Evolutionary conservation across 35 echinoderm and acorn worm genomes (phyloP).

Genomic region (Apostichopus californicus): DNA sequence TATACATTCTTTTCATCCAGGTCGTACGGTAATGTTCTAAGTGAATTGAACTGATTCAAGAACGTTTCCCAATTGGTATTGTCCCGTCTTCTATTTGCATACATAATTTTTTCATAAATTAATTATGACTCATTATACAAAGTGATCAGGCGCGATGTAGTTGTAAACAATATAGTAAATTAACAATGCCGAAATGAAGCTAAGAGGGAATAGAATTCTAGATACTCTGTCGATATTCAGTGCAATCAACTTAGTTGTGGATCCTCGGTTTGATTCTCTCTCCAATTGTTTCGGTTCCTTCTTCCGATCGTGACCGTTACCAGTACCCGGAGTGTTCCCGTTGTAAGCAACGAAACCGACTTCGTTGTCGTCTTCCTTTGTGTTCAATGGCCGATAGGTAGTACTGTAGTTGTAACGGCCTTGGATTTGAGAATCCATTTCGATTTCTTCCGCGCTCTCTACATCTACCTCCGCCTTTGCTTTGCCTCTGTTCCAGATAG

Average conservation of each 20-base stretch:
- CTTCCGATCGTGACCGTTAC: not conserved
- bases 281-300: not conserved
- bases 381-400: conserved; percentile 63
- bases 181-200: conserved; percentile 54
- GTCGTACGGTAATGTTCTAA: no score
- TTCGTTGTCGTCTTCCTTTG: conserved; percentile 27
- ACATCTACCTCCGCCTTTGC: conserved; percentile 10
- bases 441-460: conserved; percentile 9
- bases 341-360: conserved; percentile 40
- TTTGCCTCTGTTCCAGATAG: conserved; percentile 4
- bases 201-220: conserved; percentile 65
- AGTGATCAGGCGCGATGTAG: conserved; percentile 32
- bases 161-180: conserved; percentile 65
- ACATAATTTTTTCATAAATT: not conserved
- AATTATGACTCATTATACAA: not conserved
- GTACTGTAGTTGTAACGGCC: conserved; percentile 82
- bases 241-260: conserved; percentile 59
- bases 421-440: not conserved
- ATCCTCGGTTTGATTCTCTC: not conserved
- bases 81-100: not conserved
- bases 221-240: conserved; percentile 75
- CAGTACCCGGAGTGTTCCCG: conserved; percentile 3
- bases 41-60: no score
- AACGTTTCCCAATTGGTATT: no score
- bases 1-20: not conserved